Evolutionary conservation across 2,113 vertebrate genomes (phyloP).

Genomic region (Hassar affinis): DNA sequence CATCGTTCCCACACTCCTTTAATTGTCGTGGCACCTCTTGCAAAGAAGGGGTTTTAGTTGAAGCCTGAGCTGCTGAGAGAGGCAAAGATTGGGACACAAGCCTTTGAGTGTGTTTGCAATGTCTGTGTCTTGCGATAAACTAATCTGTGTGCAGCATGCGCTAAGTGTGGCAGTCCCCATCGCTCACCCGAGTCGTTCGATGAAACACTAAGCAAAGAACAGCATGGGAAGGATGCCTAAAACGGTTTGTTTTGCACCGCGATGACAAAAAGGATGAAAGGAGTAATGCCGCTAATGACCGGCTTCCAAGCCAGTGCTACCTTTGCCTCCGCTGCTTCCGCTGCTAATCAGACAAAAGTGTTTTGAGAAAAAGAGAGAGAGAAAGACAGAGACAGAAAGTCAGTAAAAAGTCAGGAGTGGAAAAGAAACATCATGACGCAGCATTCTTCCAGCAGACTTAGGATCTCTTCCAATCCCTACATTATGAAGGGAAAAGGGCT

Average conservation of each 20-base stretch:
- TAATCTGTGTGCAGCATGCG: slow-evolving; percentile 51
- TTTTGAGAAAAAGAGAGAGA: neutral
- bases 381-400: neutral
- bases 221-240: slow-evolving; percentile 31
- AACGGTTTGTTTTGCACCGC: slow-evolving; percentile 49
- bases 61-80: slow-evolving; percentile 26
- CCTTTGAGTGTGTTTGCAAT: slow-evolving; percentile 29
- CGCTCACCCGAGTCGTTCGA: slow-evolving; percentile 28
- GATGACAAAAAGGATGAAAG: slow-evolving; percentile 51
- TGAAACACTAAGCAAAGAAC: slow-evolving; percentile 29
- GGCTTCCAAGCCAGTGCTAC: slow-evolving; percentile 30
- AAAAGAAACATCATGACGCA: neutral
- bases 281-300: slow-evolving; percentile 54
- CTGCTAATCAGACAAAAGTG: slow-evolving; percentile 36
- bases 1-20: slow-evolving; percentile 32
- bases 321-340: slow-evolving; percentile 9
- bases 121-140: slow-evolving; percentile 53
- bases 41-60: slow-evolving; percentile 28
- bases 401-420: neutral
- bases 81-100: slow-evolving; percentile 25
- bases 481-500: neutral
- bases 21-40: slow-evolving; percentile 42
- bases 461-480: neutral
- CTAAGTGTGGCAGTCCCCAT: slow-evolving; percentile 17
- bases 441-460: neutral